Evolutionary conservation across 1,140 invertebrate species (phyloP), one percentile per base, ranked within the genome.

Genomic region (Polypedilum vanderplanki): DNA sequence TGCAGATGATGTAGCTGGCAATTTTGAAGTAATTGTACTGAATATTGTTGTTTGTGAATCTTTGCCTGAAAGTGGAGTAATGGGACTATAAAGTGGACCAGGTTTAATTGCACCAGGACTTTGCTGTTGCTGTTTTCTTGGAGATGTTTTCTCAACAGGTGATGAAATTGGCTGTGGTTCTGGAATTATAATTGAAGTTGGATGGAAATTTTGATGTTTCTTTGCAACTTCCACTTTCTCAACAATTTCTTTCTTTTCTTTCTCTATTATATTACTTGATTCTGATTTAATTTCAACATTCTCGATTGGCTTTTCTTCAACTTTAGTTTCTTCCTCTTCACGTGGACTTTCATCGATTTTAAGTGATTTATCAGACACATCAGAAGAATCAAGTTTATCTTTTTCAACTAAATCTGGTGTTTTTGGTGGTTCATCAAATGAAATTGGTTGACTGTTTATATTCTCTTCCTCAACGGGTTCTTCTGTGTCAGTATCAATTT

Each of bases 401-500:
- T 74, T 41, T 9, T 67, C 18, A 3, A 40, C 46, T 73, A 83
- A 82, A 41, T 85, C 84, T 8, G 84, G 83, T 5, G 84, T 85
- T 73, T 83, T 84, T 0, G 84, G 83, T 4, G 81, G 83, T 41
- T 85, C 80, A 78, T 86, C 83, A 74, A 84, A 84, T 12, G 15
- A 17, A 8, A 24, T 41, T 79, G 80, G 0, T 79, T 79, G 75
- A 79, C 79, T 18, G 79, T 79, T 65, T 79, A 74, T 76, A 79
- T 80, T 80, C 7, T 80, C 82, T 73, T 88, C 87, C 75, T 87
- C 87, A 74, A 84, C 84, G n/a, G 84, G 86, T 79, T 93, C 92
- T 79, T 93, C 91, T 8, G 90, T 93, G 78, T 95, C 93, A 1
- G 92, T 94, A 80, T 95, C 93, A 75, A 95, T 95, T 80, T 94